phyloP scores from a whole-genome alignment of 2,888 invertebrate species.

The Drosophila multiciliata region DNA sequence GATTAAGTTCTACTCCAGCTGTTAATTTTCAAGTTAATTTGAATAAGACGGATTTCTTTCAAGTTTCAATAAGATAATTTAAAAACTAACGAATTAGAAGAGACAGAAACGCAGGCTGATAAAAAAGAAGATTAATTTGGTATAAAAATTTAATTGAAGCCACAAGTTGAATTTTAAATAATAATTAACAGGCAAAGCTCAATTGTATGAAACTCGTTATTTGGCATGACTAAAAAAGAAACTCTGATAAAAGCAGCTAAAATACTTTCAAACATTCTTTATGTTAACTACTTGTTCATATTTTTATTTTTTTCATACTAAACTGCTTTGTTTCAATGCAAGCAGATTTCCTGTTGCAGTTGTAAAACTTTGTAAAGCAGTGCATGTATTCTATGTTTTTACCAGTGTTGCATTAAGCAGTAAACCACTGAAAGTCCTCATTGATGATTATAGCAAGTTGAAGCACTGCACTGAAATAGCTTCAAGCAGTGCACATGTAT shows the following conservation, averaged over 20 bases:
- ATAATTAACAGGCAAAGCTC: not conserved
- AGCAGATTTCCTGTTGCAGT: not conserved
- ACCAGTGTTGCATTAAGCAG: not conserved
- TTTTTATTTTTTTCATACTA: not conserved
- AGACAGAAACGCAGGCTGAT: not conserved
- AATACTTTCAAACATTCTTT: not conserved
- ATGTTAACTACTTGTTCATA: not conserved
- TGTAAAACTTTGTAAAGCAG: not conserved
- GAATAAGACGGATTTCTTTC: no score
- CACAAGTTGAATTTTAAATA: not conserved
- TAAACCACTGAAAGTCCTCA: no score
- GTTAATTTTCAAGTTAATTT: not conserved
- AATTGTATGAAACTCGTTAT: not conserved
- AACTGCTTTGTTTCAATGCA: not conserved
- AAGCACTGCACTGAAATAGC: not conserved
- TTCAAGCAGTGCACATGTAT: not conserved
- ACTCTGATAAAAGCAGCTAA: not conserved
- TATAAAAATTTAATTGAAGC: not conserved
- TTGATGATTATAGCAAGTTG: not conserved
- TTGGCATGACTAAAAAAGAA: not conserved
- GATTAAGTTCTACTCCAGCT: no score
- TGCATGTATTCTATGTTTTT: not conserved
- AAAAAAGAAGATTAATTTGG: not conserved
- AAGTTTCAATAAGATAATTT: not conserved
- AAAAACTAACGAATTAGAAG: not conserved